Evolutionary conservation across 2,888 invertebrate genomes (phyloP).

Genomic region (Habrosyne pyritoides): DNA sequence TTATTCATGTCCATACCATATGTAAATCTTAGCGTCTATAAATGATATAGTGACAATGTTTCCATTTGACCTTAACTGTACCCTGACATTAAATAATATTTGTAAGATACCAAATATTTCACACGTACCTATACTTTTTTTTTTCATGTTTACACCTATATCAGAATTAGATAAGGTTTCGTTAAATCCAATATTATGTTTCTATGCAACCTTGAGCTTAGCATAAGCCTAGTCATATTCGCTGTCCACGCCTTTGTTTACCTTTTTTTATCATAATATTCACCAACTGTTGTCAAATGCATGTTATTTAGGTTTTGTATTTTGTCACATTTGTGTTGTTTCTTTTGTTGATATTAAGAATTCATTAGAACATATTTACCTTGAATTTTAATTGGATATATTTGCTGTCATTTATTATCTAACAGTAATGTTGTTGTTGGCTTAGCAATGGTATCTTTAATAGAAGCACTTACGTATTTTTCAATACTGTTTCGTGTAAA

Average conservation of each 20-base stretch:
- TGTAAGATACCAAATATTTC: conserved; percentile 30
- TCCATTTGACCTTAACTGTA: conserved; percentile 26
- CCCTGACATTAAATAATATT: conserved; percentile 37
- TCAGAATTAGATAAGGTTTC: conserved; percentile 49
- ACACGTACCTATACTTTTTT: conserved; percentile 29
- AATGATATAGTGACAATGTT: conserved; percentile 19
- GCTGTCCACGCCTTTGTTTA: conserved; percentile 65
- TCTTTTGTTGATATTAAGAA: neutral
- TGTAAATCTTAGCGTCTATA: conserved; percentile 21
- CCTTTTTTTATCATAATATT: conserved; percentile 47
- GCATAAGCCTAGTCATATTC: conserved; percentile 38
- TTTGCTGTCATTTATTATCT: too few relatives aligned
- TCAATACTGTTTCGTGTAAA: neutral
- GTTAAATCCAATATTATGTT: conserved; percentile 37
- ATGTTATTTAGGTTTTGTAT: conserved; percentile 15
- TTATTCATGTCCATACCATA: conserved; percentile 23
- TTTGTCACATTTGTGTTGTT: neutral
- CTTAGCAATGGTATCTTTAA: neutral
- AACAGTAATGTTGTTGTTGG: too few relatives aligned
- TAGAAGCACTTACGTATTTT: neutral
- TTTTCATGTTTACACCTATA: conserved; percentile 34
- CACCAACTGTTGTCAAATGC: neutral
- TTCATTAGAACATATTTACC: too few relatives aligned
- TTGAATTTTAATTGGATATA: too few relatives aligned
- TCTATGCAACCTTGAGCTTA: conserved; percentile 60